Evolutionary conservation across 2,888 invertebrate genomes (phyloP).

Genomic region (Drosophila incognita): DNA sequence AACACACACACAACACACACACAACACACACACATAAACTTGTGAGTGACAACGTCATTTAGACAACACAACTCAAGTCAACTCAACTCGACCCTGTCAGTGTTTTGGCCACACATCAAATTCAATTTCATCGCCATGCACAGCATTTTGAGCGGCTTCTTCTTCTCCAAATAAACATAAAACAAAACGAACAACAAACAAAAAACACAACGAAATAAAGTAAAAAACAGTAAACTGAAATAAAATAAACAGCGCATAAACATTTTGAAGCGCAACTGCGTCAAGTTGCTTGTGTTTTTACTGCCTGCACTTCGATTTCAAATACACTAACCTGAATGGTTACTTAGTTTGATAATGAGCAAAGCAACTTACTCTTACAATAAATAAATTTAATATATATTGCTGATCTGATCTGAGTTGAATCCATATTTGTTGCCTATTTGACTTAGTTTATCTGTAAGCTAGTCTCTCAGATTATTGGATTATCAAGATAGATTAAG

Average conservation of each 20-base stretch:
- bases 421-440: neutral
- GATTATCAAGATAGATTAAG: too few relatives aligned
- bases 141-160: slow-evolving; percentile 39
- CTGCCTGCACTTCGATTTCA: slow-evolving; percentile 9
- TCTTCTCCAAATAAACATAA: slow-evolving; percentile 42
- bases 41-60: slow-evolving; percentile 54
- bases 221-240: slow-evolving; percentile 13
- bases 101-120: slow-evolving; percentile 40
- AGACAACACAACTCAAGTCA: neutral
- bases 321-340: slow-evolving; percentile 5
- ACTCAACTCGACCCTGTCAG: slow-evolving; percentile 50
- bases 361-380: too few relatives aligned
- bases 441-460: neutral
- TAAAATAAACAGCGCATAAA: slow-evolving; percentile 41
- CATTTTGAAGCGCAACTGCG: slow-evolving; percentile 35
- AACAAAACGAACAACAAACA: slow-evolving; percentile 27
- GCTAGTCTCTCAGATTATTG: neutral
- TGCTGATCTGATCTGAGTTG: neutral
- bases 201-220: slow-evolving; percentile 17
- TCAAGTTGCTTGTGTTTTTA: slow-evolving; percentile 22
- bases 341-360: neutral
- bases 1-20: neutral
- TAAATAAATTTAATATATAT: neutral
- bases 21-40: slow-evolving; percentile 3
- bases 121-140: slow-evolving; percentile 58